A percentile compares a stretch with the other conserved stretches of the same genome.
Evolutionary conservation across 2,797 vertebrate genomes (phyloP).

Genomic region (Jordanella pulchra): DNA sequence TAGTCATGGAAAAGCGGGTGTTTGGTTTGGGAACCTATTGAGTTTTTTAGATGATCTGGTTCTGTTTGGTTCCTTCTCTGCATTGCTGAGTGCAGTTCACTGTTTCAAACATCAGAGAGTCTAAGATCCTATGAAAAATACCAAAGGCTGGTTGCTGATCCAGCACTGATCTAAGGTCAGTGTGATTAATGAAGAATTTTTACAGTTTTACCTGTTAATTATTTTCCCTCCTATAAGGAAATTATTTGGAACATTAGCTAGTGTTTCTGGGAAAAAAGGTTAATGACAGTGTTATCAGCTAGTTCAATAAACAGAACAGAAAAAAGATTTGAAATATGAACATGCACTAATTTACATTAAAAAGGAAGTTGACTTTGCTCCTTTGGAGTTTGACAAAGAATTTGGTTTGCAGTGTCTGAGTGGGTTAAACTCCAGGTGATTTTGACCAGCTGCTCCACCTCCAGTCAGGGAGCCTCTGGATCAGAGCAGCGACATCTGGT

Average conservation of each 20-base stretch:
- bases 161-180: not conserved
- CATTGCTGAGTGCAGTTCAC: not conserved
- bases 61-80: not conserved
- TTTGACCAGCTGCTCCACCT: too few relatives aligned
- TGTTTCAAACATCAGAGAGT: not conserved
- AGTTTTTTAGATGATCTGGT: not conserved
- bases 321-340: not conserved
- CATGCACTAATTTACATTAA: not conserved
- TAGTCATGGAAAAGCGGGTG: not conserved
- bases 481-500: too few relatives aligned
- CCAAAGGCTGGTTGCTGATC: not conserved
- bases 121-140: not conserved
- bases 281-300: not conserved
- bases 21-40: not conserved
- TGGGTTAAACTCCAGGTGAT: too few relatives aligned
- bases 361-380: too few relatives aligned
- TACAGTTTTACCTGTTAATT: not conserved
- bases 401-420: too few relatives aligned
- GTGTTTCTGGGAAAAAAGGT: not conserved
- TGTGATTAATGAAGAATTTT: not conserved
- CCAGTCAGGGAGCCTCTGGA: too few relatives aligned
- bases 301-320: not conserved
- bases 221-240: too few relatives aligned
- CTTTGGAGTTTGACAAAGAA: too few relatives aligned
- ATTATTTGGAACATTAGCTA: not conserved